These are phyloP conservation scores for Mystacides longicornis DNA, from an alignment of 2,888 invertebrate species.

Conservation along the genomic window DNA sequence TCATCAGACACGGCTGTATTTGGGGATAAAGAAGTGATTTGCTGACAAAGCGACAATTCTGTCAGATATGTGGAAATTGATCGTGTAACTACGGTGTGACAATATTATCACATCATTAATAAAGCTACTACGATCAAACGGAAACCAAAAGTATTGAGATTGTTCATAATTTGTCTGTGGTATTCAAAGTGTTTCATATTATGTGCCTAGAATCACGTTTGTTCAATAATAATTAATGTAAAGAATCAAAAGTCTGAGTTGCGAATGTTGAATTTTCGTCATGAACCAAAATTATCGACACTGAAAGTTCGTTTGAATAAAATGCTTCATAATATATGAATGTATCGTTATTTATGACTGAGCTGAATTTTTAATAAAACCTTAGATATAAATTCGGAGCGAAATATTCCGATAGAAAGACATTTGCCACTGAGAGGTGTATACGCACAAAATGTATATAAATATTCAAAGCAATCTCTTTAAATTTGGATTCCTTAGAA, in stretches of 20 bases:
- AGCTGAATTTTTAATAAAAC: background rate
- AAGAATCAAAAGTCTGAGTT: conserved; percentile 10
- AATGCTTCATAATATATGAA: no score
- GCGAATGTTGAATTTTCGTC: no score
- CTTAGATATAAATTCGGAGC: background rate
- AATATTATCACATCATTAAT: conserved; percentile 29
- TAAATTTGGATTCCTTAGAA: conserved; percentile 14
- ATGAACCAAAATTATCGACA: no score
- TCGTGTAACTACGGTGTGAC: conserved; percentile 86
- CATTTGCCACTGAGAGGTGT: conserved; percentile 8
- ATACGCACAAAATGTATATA: conserved; percentile 21
- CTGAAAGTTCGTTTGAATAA: no score
- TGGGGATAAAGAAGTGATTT: conserved; percentile 83
- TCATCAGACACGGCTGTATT: conserved; percentile 78
- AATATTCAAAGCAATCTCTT: conserved; percentile 16
- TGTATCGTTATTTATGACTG: background rate
- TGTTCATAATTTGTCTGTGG: conserved; percentile 10
- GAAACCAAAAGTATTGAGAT: conserved; percentile 15
- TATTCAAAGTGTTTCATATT: conserved; percentile 10
- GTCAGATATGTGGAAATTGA: conserved; percentile 88
- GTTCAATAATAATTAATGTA: no score
- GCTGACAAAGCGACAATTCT: conserved; percentile 95
- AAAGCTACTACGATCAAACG: conserved; percentile 8
- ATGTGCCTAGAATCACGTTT: conserved; percentile 17
- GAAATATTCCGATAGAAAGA: background rate